Base-by-base conservation (phyloP, 2,797 vertebrate genomes). In the Sebastes flavidus region DNA sequence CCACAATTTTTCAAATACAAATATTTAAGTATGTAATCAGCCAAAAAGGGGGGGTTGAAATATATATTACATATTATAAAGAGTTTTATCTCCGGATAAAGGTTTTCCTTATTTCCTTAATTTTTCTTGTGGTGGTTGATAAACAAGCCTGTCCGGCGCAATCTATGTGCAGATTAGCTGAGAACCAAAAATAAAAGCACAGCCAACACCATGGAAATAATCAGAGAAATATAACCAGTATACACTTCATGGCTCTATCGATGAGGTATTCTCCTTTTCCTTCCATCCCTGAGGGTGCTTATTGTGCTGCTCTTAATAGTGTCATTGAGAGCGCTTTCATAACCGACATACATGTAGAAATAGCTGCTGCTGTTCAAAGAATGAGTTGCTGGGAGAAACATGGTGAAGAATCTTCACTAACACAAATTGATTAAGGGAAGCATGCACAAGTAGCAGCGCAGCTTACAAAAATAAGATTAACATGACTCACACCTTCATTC, bases 241-340 rank as follows among this genome's bases (percentile, higher is more conserved):
- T 18, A 3, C 4, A 29, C n/a, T 4, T 75, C 11, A 27, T 52
- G 25, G 20, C 59, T 69, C 22, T 62, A 2, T 61, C 49, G 5
- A 3, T 66, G 24, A 72, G 34, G 11, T 77, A 60, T 72, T 78
- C 2, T 59, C 65, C 34, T 65, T 20, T 20, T 24, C 4, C 3
- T 18, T 46, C 58, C 12, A 2, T 72, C 52, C 74, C 67, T 78
- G 83, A 75, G 58, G 54, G 70, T 58, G 60, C 9, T 63, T 58
- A 34, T 42, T 12, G 11, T 4, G 4, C 12, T 5, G 13, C 46
- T 54, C 7, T 22, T 32, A 32, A 3, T 4, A 3, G 18, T 52
- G 12, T 62, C 13, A 29, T 9, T 16, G 7, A 66, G 11, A 30
- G 38, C 1, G 2, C 29, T 68, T 49, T 67, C 13, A 68, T 56